Evolutionary conservation across 2,888 invertebrate species (phyloP).

Genomic region (Dorcus hopei): DNA sequence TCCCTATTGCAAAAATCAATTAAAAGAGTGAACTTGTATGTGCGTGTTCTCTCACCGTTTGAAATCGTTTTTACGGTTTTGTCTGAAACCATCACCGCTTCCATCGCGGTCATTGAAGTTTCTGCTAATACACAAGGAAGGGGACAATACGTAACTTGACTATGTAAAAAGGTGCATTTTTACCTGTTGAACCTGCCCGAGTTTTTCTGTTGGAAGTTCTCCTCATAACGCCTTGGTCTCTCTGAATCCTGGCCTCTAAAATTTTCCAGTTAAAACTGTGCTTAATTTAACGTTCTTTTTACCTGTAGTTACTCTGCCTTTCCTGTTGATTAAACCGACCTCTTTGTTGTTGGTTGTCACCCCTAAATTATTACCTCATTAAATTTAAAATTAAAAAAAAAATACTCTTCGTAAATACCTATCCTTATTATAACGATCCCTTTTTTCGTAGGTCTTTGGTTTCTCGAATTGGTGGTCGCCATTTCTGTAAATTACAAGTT

Average conservation of each 20-base stretch:
- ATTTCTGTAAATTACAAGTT: conserved; percentile 4
- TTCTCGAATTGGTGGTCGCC: conserved; percentile 2
- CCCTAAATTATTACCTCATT: background rate
- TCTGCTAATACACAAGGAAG: conserved; percentile 1
- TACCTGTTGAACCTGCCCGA: background rate
- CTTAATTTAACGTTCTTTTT: too few species aligned
- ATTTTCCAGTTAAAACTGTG: background rate
- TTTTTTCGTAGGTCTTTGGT: conserved; percentile 1
- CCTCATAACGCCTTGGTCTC: background rate
- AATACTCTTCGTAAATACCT: background rate
- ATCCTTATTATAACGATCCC: conserved; percentile 1
- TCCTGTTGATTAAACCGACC: background rate
- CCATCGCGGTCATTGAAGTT: conserved; percentile 2
- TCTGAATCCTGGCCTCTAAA: background rate
- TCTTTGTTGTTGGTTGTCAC: background rate
- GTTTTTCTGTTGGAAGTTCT: background rate
- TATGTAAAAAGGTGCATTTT: background rate
- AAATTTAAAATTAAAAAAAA: background rate
- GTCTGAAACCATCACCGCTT: conserved; percentile 1
- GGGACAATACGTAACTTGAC: background rate
- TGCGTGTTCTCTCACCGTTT: conserved; percentile 4
- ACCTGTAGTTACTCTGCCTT: too few species aligned
- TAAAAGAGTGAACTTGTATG: background rate
- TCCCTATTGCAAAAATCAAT: conserved; percentile 25
- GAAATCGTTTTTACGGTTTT: conserved; percentile 3